Percentiles rank a stretch among this genome's conserved stretches.
Evolutionary conservation across 2,888 invertebrate genomes (phyloP).

Genomic region (Pyralis farinalis): DNA sequence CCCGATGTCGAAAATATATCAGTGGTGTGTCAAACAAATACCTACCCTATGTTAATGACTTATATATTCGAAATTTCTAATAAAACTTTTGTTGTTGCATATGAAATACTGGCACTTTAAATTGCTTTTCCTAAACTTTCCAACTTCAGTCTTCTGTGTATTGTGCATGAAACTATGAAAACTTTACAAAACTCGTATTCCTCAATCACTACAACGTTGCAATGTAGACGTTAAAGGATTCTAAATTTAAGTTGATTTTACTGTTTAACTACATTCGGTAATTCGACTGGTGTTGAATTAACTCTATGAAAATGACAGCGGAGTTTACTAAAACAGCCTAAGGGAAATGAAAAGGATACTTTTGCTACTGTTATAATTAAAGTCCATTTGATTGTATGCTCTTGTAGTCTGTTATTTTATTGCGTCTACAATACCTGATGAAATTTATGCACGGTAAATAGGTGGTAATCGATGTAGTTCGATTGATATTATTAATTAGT

Average conservation of each 20-base stretch:
- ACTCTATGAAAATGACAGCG: background rate
- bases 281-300: background rate
- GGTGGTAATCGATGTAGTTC: too few relatives aligned
- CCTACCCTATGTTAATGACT: too few relatives aligned
- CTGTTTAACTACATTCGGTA: background rate
- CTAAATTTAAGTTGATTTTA: background rate
- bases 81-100: conserved; percentile 1
- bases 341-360: background rate
- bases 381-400: background rate
- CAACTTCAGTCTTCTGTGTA: conserved; percentile 29
- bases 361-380: background rate
- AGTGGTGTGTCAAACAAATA: too few relatives aligned
- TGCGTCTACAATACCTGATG: too few relatives aligned
- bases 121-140: conserved; percentile 36
- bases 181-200: conserved; percentile 27
- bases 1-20: too few relatives aligned
- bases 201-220: background rate
- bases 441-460: too few relatives aligned
- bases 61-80: too few relatives aligned
- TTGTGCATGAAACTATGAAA: conserved; percentile 37
- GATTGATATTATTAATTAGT: too few relatives aligned
- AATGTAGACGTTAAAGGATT: background rate
- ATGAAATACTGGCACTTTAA: conserved; percentile 33
- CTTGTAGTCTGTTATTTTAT: background rate
- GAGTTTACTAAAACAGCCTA: background rate